phyloP scores from a whole-genome alignment of 2,113 vertebrate species.

The Tylochromis polylepis region DNA sequence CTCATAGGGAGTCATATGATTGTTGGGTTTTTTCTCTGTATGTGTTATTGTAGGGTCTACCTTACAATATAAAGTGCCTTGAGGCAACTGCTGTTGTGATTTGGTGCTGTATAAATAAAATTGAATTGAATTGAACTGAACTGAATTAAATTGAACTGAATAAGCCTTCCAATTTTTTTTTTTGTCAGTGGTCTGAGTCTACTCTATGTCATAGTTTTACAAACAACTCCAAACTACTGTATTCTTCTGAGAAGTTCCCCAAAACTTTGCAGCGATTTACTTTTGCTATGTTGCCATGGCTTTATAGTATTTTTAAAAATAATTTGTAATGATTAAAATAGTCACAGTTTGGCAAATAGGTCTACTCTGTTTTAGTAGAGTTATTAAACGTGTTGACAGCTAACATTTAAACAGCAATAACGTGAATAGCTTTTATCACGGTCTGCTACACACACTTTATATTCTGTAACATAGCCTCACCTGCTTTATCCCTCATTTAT shows the following conservation, averaged over 20 bases:
- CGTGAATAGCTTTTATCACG: not conserved
- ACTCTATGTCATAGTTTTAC: not conserved
- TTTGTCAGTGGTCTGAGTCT: not conserved
- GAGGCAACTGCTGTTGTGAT: not conserved
- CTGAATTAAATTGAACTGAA: not conserved
- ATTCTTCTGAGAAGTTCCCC: no score
- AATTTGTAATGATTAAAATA: not conserved
- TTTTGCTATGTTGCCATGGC: not conserved
- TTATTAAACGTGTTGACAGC: not conserved
- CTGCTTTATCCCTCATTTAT: slow-evolving; percentile 24
- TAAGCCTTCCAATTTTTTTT: not conserved
- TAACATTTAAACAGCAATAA: not conserved
- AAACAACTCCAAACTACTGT: not conserved
- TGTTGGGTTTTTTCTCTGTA: no score
- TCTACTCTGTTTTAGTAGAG: not conserved
- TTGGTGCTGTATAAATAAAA: not conserved
- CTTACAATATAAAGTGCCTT: not conserved
- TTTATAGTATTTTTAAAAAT: not conserved
- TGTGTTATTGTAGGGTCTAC: not conserved
- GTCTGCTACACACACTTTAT: not conserved
- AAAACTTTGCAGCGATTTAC: not conserved
- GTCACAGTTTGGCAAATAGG: not conserved
- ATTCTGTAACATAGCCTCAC: slow-evolving; percentile 5
- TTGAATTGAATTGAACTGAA: not conserved
- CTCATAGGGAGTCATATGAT: no score